Base-by-base conservation (phyloP, 2,888 invertebrate genomes). In the Agriopis leucophaearia region DNA sequence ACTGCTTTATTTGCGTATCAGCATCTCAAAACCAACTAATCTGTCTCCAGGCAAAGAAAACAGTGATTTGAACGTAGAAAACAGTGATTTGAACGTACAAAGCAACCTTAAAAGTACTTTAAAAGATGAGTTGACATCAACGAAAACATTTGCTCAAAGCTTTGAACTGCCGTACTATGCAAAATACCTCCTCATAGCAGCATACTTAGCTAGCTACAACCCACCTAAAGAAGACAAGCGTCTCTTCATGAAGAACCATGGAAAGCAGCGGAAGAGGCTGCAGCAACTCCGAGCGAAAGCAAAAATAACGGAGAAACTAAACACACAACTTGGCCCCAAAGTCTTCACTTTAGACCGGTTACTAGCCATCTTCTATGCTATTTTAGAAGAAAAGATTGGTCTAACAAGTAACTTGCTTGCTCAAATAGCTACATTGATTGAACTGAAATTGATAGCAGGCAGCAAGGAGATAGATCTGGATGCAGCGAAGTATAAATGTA, bases 121-220 rank as follows among this genome's bases (percentile, higher is more conserved):
- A n/a, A 90, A 88, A 83, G 89, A 93, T 48, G 91, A 94, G 60
- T 73, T 94, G 1, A 89, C 88, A 27, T 92, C 94, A 27, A 91
- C 95, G 12, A 94, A 94, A 71, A 94, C 94, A 38, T 89, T 96
- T 76, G 96, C 95, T 0, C 95, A 95, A 73, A 96, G 96, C 60
- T 94, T 97, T 42, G 97, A 97, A 80, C 84, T 99, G 5, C 99
- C 99, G 0, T 98, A 96, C 83, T 98, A 98, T 88, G 97, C 98
- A 0, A 99, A 99, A 88, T 98, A 96, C 86, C 94, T 99, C 44
- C 91, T 99, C 4, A 97, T 99, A 36, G 98, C 99, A 8, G 97
- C 98, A 0, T 99, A 97, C 85, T 92, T 99, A 69, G 99, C 99
- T 0, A 99, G 99, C 42, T 97, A 98, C 86, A 99, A 99, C 88